These are phyloP conservation scores for Potamilus streckersoni DNA, from an alignment of 1,140 invertebrate genomes.

Conservation along the genomic window DNA sequence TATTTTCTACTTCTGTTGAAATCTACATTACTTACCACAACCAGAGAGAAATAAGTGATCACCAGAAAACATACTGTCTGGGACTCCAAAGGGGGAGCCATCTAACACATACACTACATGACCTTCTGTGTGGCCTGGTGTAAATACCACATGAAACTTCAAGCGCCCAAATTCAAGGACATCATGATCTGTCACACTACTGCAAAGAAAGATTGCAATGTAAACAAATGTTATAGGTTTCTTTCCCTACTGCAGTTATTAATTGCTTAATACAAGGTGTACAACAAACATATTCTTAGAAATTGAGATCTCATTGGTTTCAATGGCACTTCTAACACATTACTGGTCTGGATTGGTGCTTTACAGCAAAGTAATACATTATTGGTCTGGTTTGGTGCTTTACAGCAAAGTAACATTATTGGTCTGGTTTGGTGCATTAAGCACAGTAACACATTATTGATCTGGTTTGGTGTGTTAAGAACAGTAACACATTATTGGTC, in stretches of 20 bases:
- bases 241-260: neutral
- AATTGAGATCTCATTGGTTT: too few relatives aligned
- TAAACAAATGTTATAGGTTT: neutral
- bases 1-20: too few relatives aligned
- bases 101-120: slow-evolving; percentile 49
- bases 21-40: slow-evolving; percentile 32
- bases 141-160: slow-evolving; percentile 44
- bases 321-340: too few relatives aligned
- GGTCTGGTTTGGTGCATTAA: too few relatives aligned
- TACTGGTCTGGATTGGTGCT: too few relatives aligned
- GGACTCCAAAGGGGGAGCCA: slow-evolving; percentile 34
- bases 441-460: too few relatives aligned
- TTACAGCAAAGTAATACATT: too few relatives aligned
- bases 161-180: slow-evolving; percentile 40
- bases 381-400: too few relatives aligned
- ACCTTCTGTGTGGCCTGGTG: slow-evolving; percentile 56
- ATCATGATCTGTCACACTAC: slow-evolving; percentile 39
- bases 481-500: too few relatives aligned
- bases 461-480: too few relatives aligned
- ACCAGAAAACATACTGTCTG: slow-evolving; percentile 50
- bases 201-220: slow-evolving; percentile 22
- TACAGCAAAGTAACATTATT: too few relatives aligned
- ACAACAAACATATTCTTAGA: slow-evolving; percentile 12
- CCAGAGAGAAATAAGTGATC: slow-evolving; percentile 53
- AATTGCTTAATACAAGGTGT: neutral